phyloP scores from a whole-genome alignment of 1,140 invertebrate species.

The Leptoteleia sp. region DNA sequence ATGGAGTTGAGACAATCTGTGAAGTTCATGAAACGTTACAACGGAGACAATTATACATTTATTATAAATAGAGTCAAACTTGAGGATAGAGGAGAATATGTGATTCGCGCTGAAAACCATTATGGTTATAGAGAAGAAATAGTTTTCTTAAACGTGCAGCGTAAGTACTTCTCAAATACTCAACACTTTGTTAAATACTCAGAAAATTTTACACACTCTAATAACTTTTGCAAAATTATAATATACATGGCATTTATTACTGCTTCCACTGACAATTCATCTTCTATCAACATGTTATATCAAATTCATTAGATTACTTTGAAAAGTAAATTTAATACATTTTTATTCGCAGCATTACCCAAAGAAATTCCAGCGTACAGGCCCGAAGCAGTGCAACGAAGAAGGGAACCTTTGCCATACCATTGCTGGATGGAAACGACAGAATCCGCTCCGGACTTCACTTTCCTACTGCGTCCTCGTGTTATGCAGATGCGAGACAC shows the following conservation, averaged over 20 bases:
- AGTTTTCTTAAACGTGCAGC: slow-evolving; percentile 98
- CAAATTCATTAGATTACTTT: too few relatives aligned
- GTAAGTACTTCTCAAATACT: too few relatives aligned
- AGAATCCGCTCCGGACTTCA: slow-evolving; percentile 95
- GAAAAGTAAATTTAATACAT: background rate
- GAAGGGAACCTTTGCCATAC: slow-evolving; percentile 90
- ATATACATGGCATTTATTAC: too few relatives aligned
- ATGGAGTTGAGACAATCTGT: slow-evolving; percentile 97
- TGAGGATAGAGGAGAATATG: slow-evolving; percentile 98
- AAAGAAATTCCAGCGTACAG: slow-evolving; percentile 90
- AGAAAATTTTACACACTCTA: too few relatives aligned
- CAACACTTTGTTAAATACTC: too few relatives aligned
- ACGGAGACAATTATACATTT: slow-evolving; percentile 97
- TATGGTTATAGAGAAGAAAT: slow-evolving; percentile 98
- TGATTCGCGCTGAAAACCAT: slow-evolving; percentile 98
- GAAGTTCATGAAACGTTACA: slow-evolving; percentile 99
- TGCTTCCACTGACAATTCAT: too few relatives aligned
- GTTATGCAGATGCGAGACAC: slow-evolving; percentile 97
- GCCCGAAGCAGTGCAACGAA: slow-evolving; percentile 87
- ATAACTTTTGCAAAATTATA: too few relatives aligned
- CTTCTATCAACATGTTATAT: too few relatives aligned
- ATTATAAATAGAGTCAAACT: slow-evolving; percentile 97
- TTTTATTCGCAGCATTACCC: slow-evolving; percentile 86
- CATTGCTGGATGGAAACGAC: slow-evolving; percentile 94
- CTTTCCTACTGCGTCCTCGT: slow-evolving; percentile 97